phyloP scores from a whole-genome alignment of 2,797 vertebrate genomes.

The Erithacus rubecula region DNA sequence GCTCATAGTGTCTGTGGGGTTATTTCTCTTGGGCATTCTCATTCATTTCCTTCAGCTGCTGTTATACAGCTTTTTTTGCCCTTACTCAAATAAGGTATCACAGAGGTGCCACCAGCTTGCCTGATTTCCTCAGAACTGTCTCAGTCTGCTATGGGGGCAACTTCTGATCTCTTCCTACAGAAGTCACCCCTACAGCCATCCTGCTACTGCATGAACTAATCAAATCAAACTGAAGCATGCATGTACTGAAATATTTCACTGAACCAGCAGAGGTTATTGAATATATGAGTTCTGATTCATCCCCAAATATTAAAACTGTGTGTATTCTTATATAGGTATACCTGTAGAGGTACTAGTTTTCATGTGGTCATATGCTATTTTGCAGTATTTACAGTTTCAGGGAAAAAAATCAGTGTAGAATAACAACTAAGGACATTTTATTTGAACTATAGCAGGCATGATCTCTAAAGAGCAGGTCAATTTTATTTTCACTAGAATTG shows the following conservation, averaged over 20 bases:
- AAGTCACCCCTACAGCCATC: background rate
- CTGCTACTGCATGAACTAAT: background rate
- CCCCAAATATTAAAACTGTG: background rate
- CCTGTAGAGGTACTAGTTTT: background rate
- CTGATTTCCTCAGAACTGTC: background rate
- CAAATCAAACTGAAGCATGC: background rate
- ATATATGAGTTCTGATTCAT: background rate
- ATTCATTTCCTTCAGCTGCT: background rate
- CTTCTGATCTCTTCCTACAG: background rate
- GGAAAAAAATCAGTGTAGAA: background rate
- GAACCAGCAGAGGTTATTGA: background rate
- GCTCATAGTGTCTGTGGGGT: fast-evolving
- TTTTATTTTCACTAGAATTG: background rate
- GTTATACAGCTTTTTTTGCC: background rate
- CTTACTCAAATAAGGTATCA: background rate
- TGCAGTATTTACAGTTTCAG: background rate
- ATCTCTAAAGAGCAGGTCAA: background rate
- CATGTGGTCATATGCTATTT: background rate
- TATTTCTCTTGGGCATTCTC: background rate
- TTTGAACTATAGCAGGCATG: background rate
- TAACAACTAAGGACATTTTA: background rate
- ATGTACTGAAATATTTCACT: background rate
- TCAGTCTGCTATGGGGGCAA: background rate
- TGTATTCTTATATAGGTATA: background rate
- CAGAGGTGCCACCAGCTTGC: background rate